A percentile compares a stretch with the other conserved stretches of the same genome.
Conservation (phyloP, 2,888 invertebrate genomes). For the Adelphocoris suturalis region DNA sequence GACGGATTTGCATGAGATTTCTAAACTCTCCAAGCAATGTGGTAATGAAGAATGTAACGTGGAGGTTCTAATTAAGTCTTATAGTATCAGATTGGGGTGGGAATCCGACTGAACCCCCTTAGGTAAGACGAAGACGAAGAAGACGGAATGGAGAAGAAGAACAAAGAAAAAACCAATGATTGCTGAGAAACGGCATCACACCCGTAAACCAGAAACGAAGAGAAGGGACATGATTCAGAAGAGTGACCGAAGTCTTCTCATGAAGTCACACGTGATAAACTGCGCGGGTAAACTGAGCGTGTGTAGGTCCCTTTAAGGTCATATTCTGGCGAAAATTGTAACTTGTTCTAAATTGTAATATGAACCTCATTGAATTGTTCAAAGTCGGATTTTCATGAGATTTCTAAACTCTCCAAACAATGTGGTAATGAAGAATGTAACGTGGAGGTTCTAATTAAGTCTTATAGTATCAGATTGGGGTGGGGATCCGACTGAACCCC, state of each 20-base stretch:
- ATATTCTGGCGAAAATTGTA: no score
- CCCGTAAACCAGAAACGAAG: constrained; percentile 8
- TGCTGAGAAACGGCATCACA: constrained; percentile 32
- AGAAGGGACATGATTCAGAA: constrained; percentile 62
- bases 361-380: no score
- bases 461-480: not conserved
- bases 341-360: no score
- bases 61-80: not conserved
- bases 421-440: not conserved
- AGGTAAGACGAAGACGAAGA: not conserved
- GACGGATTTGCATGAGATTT: no score
- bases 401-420: no score
- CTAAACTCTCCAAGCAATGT: not conserved
- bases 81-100: not conserved
- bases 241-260: constrained; percentile 70
- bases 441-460: not conserved
- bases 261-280: no score
- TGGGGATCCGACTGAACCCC: not conserved
- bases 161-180: not conserved
- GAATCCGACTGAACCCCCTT: not conserved
- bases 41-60: not conserved
- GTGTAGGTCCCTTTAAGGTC: no score
- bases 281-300: no score
- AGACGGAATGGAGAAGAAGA: not conserved
- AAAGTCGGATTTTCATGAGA: no score